Evolutionary conservation across 2,113 vertebrate genomes (phyloP).

Genomic region (Sisor rabdophorus): DNA sequence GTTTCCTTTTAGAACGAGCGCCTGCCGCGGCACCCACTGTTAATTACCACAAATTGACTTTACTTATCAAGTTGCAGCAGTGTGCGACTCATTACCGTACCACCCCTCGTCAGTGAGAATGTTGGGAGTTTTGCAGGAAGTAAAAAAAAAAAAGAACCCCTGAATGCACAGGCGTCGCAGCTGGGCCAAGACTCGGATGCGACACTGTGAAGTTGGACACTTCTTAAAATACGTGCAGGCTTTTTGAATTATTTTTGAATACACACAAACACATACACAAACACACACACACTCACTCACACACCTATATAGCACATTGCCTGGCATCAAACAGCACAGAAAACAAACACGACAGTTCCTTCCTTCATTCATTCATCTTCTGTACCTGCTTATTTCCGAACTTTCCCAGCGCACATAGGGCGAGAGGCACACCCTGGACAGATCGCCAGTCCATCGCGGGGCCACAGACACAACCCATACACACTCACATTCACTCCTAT

Average conservation of each 20-base stretch:
- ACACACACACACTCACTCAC: neutral
- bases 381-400: no score
- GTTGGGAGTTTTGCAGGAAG: conserved; percentile 16
- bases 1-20: conserved; percentile 40
- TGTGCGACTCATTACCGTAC: conserved; percentile 34
- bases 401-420: no score
- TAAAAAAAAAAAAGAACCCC: neutral
- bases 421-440: no score
- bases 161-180: neutral
- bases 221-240: conserved; percentile 7
- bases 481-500: no score
- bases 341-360: conserved; percentile 19
- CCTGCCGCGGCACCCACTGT: conserved; percentile 35
- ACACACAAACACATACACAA: neutral
- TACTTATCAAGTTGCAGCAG: conserved; percentile 53
- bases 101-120: conserved; percentile 28
- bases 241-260: conserved; percentile 35
- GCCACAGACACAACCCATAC: no score
- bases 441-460: no score
- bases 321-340: conserved; percentile 20
- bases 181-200: conserved; percentile 5
- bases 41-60: conserved; percentile 58
- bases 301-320: neutral
- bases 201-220: conserved; percentile 10
- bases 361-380: no score